Evolutionary conservation across 2,113 vertebrate genomes (phyloP).

Genomic region (Cavia aperea): DNA sequence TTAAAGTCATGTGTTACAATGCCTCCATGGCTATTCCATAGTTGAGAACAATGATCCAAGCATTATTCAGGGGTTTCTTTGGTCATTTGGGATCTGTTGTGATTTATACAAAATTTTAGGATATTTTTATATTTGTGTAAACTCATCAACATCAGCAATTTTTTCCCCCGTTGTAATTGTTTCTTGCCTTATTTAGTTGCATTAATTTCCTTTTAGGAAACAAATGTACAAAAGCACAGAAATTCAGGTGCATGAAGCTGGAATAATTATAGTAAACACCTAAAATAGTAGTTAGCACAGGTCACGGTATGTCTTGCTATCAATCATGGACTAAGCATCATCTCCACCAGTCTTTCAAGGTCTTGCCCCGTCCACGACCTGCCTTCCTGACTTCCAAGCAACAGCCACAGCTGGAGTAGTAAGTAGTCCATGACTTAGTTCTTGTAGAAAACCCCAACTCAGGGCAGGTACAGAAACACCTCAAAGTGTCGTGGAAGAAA

Average conservation of each 20-base stretch:
- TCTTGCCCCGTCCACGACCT: neutral
- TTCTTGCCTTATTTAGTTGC: neutral
- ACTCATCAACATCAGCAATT: neutral
- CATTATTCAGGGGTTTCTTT: no score
- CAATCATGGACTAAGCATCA: no score
- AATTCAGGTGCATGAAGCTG: conserved; percentile 15
- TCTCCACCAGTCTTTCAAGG: neutral
- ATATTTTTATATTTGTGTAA: no score
- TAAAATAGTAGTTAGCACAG: neutral
- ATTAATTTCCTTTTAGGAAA: neutral
- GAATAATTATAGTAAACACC: neutral
- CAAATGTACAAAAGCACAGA: neutral
- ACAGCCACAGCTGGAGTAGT: neutral
- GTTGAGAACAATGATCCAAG: no score
- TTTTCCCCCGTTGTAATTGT: neutral
- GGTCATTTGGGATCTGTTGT: no score
- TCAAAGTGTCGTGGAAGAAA: neutral
- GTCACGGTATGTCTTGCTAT: neutral
- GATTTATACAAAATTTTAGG: no score
- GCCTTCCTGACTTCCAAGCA: neutral
- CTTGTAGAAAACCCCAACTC: neutral
- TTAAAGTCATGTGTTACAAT: neutral
- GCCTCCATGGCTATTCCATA: no score
- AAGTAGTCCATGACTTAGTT: neutral
- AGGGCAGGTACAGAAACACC: neutral